phyloP scores from a whole-genome alignment of 1,140 invertebrate species.

The Bathynomus jamesi region DNA sequence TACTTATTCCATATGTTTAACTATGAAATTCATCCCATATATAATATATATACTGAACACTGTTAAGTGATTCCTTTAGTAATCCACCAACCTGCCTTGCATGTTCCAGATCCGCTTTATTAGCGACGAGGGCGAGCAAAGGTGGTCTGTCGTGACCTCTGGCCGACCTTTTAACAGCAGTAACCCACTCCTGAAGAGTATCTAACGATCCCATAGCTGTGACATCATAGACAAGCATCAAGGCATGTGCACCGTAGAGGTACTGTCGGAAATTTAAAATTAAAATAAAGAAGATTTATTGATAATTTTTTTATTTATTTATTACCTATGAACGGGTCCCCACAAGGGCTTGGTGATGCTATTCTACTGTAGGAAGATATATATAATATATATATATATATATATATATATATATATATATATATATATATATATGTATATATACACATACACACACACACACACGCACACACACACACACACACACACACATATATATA shows the following conservation, averaged over 20 bases:
- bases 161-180: conserved; percentile 53
- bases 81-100: conserved; percentile 27
- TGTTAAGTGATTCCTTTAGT: too few species aligned
- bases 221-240: conserved; percentile 78
- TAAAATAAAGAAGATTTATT: neutral
- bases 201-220: conserved; percentile 74
- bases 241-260: conserved; percentile 45
- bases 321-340: neutral
- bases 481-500: too few species aligned
- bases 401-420: too few species aligned
- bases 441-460: too few species aligned
- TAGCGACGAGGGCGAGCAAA: conserved; percentile 67
- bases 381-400: too few species aligned
- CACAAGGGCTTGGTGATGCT: neutral
- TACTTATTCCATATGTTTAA: too few species aligned
- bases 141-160: conserved; percentile 51
- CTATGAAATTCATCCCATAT: too few species aligned
- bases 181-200: conserved; percentile 64
- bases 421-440: too few species aligned
- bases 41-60: too few species aligned
- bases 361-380: too few species aligned
- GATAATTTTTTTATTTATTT: neutral
- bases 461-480: too few species aligned
- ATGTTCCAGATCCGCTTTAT: conserved; percentile 81
- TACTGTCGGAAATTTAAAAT: conserved; percentile 49